phyloP scores from a whole-genome alignment of 2,888 invertebrate genomes.

The Ommatoiulus sabulosus region DNA sequence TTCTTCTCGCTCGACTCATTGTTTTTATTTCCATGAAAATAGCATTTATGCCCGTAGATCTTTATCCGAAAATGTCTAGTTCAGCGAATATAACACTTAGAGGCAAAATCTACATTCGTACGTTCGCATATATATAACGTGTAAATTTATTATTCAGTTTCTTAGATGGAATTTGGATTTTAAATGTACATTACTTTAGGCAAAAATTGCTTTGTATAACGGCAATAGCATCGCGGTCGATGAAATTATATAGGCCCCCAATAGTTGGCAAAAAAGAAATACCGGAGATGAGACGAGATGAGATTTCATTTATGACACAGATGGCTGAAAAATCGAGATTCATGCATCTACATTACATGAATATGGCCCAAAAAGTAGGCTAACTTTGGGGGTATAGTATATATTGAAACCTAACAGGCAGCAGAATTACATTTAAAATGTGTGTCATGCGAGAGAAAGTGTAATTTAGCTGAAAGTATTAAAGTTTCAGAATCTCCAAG shows the following conservation, averaged over 20 bases:
- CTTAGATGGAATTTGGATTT: conserved; percentile 46
- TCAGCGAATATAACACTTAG: conserved; percentile 42
- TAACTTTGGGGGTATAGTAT: background rate
- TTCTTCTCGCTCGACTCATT: background rate
- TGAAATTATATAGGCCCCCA: conserved; percentile 37
- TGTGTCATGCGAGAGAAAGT: background rate
- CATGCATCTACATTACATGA: conserved; percentile 42
- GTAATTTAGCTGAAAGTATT: background rate
- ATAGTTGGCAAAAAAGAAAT: conserved; percentile 38
- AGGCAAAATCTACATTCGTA: background rate
- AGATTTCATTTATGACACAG: conserved; percentile 47
- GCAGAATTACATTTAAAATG: background rate
- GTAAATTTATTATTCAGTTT: conserved; percentile 47
- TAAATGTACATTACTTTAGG: conserved; percentile 44
- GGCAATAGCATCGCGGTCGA: conserved; percentile 25
- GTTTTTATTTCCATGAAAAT: conserved; percentile 47
- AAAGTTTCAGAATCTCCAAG: background rate
- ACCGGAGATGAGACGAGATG: conserved; percentile 30
- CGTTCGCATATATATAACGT: conserved; percentile 31
- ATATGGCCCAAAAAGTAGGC: background rate
- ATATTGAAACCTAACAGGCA: background rate
- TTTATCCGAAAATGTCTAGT: conserved; percentile 47
- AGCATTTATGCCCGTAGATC: conserved; percentile 32
- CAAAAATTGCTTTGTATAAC: conserved; percentile 15
- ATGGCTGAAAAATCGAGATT: conserved; percentile 38